Conservation (phyloP, 2,888 invertebrate species). For the Himalopsyche tibetana region DNA sequence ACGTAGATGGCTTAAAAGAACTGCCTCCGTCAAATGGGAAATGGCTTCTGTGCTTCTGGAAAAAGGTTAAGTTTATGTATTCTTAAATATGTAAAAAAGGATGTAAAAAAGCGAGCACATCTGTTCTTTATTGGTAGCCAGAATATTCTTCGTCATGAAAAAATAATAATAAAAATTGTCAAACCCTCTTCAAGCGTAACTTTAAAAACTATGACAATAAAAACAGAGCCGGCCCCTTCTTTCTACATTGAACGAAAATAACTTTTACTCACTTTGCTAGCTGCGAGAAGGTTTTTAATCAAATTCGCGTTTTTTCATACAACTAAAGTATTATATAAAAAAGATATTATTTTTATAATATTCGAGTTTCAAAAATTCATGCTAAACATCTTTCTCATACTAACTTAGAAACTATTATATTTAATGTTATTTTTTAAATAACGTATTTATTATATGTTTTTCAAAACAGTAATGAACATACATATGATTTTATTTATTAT, state of each 20-base stretch:
- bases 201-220: conserved; percentile 56
- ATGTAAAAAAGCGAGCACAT: conserved; percentile 45
- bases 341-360: too few species aligned
- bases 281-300: conserved; percentile 31
- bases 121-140: conserved; percentile 46
- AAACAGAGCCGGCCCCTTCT: conserved; percentile 47
- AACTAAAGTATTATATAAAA: neutral
- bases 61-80: conserved; percentile 35
- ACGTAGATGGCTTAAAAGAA: conserved; percentile 32
- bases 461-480: too few species aligned
- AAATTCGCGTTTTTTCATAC: conserved; percentile 3
- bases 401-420: too few species aligned
- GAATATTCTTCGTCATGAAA: conserved; percentile 53
- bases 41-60: conserved; percentile 3
- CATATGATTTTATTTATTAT: too few species aligned
- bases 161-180: conserved; percentile 57
- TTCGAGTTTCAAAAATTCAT: too few species aligned
- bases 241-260: conserved; percentile 44
- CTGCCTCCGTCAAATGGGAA: conserved; percentile 22
- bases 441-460: too few species aligned
- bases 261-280: conserved; percentile 43
- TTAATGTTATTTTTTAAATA: too few species aligned
- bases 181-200: conserved; percentile 58
- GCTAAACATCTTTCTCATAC: too few species aligned
- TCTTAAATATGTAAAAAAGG: conserved; percentile 40